Evolutionary conservation across 1,140 invertebrate species (phyloP), one percentile per base, ranked within the genome.

Genomic region (Ridgeia piscesae): DNA sequence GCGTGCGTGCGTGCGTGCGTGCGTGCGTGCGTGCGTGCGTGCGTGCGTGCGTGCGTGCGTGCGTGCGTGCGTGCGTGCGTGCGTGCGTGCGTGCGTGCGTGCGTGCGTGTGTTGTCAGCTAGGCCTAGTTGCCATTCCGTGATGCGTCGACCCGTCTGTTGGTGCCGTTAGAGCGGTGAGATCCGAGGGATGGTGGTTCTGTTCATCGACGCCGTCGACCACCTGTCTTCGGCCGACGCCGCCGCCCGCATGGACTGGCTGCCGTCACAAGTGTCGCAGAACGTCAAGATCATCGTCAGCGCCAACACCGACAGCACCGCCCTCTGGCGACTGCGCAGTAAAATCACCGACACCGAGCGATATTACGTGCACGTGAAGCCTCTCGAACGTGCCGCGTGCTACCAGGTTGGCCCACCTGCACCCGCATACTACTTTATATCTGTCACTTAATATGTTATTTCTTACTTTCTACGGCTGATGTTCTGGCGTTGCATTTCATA

Each of bases 201-300:
- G 33, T 88, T 92, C 9, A 89, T 96, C 1, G 95, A 96, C 93
- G 93, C 93, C 21, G 91, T 96, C 0, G 95, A 96, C 89, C 92
- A 94, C 33, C 91, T 96, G 77, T 93, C 93, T 27, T 58, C 94
- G 9, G 92, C 35, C 77, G 94, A 95, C 88, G 93, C 93, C 88
- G 94, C 94, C 35, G 93, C 94, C 50, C 94, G 94, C n/a, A 91
- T 95, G 33, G 94, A 95, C 93, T 96, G 95, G 95, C 89, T 96
- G 50, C 95, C 95, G 21, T 92, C 93, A 6, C 92, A 93, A 34
- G 92, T 95, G 35, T 94, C 95, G 11, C n/a, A 91, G 42, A 95
- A 95, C 93, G 92, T 95, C 35, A 94, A 95, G 88, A 97, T 99
- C 93, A 97, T 99, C 88, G 97, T 99, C 17, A 95, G 95, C 1